Conservation (phyloP, 1,140 invertebrate species). For the Aphis gossypii region DNA sequence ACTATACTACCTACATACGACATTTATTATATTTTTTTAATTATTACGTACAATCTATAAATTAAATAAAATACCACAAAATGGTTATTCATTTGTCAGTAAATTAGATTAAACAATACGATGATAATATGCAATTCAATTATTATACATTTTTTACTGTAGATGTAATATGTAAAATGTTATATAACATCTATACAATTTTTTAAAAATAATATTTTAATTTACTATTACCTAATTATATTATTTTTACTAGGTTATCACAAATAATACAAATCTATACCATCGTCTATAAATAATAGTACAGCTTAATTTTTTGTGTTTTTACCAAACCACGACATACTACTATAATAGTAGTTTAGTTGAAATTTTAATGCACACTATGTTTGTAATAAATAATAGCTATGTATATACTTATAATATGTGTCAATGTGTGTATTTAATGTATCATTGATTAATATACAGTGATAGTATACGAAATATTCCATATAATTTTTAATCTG, state of each 20-base stretch:
- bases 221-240: not conserved
- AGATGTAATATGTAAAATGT: not conserved
- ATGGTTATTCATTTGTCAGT: not conserved
- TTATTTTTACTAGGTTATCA: not conserved
- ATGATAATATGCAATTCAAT: not conserved
- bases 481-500: constrained; percentile 1
- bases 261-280: not conserved
- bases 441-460: not conserved
- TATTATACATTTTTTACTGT: not conserved
- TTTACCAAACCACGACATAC: not conserved
- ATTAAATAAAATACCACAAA: not conserved
- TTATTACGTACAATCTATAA: not conserved
- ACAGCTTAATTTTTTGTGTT: not conserved
- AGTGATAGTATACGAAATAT: not conserved
- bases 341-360: not conserved
- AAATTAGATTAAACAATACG: not conserved
- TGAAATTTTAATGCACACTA: not conserved
- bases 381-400: not conserved
- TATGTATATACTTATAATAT: not conserved
- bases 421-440: not conserved
- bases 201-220: not conserved
- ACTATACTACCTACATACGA: not conserved
- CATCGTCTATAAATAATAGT: not conserved
- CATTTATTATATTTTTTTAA: not conserved
- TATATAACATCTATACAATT: too few relatives aligned